These are phyloP conservation scores for Momotus momota DNA, from an alignment of 2,797 vertebrate species.

Conservation along the genomic window DNA sequence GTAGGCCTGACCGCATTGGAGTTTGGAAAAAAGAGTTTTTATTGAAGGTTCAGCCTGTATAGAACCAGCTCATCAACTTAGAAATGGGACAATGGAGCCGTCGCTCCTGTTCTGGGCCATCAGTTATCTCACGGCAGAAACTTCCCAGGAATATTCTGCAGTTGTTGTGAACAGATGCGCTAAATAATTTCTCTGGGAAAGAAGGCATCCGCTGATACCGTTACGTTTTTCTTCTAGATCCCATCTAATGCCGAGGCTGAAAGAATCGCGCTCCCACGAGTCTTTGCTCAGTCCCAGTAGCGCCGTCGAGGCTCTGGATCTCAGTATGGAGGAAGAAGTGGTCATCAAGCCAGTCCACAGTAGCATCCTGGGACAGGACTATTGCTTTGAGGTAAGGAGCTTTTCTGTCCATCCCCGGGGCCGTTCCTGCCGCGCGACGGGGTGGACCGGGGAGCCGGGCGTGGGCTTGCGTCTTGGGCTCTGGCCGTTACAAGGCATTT, in stretches of 20 bases:
- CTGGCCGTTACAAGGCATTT: neutral
- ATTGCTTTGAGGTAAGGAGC: conserved; percentile 84
- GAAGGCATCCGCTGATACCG: neutral
- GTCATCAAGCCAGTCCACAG: conserved; percentile 98
- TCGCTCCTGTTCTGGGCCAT: neutral
- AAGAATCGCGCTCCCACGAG: conserved; percentile 99
- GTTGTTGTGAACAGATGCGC: neutral
- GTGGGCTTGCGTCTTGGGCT: neutral
- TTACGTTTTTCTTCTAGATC: conserved; percentile 82
- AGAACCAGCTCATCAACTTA: neutral
- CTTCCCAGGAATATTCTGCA: neutral
- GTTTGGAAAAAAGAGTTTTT: neutral
- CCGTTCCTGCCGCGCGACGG: fast-evolving
- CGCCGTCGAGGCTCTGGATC: conserved; percentile 96
- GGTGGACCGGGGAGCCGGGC: neutral
- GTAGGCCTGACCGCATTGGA: fast-evolving
- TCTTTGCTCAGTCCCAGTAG: conserved; percentile 98
- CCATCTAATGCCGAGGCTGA: conserved; percentile 99
- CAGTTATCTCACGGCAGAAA: neutral
- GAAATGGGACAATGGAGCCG: neutral
- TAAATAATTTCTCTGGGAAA: neutral
- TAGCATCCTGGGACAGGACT: conserved; percentile 98
- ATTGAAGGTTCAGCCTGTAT: neutral
- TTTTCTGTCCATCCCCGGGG: fast-evolving
- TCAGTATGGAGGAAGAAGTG: conserved; percentile 99